Conservation (phyloP, 2,888 invertebrate species). For the Drosophila mayaguana region DNA sequence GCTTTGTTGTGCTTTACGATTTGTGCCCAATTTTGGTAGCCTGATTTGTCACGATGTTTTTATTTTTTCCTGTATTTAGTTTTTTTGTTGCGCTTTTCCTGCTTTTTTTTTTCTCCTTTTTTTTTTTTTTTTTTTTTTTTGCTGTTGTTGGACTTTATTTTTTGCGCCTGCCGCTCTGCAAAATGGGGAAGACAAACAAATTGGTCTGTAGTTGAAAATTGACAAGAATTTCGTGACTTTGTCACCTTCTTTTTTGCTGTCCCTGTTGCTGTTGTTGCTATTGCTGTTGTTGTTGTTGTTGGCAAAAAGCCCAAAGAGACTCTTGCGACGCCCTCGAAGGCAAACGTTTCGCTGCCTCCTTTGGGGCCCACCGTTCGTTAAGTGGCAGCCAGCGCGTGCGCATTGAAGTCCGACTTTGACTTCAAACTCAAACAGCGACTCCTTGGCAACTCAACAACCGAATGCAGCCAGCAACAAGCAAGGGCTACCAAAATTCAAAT, state of each 20-base stretch:
- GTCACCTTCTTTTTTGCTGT: constrained; percentile 82
- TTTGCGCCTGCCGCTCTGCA: constrained; percentile 50
- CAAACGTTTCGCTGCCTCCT: constrained; percentile 51
- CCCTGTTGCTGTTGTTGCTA: constrained; percentile 29
- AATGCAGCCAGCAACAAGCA: constrained; percentile 18
- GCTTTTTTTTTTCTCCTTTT: constrained; percentile 16
- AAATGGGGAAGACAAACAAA: constrained; percentile 83
- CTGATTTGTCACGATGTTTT: constrained; percentile 85
- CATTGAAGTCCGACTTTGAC: constrained; percentile 60
- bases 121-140: constrained; percentile 16
- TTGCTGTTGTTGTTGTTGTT: background rate
- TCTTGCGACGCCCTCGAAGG: constrained; percentile 68
- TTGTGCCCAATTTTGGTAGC: constrained; percentile 84
- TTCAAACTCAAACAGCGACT: constrained; percentile 28
- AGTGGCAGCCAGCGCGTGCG: constrained; percentile 79
- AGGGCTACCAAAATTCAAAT: constrained; percentile 34
- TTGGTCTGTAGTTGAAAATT: constrained; percentile 85
- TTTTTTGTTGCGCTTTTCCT: constrained; percentile 19
- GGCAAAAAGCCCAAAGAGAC: constrained; percentile 24
- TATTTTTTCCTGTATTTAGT: constrained; percentile 28
- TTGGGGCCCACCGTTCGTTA: constrained; percentile 65
- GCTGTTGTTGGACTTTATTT: constrained; percentile 27
- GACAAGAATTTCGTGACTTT: constrained; percentile 85
- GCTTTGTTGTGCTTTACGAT: constrained; percentile 35
- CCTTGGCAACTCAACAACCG: constrained; percentile 15